A percentile compares a stretch with the other conserved stretches of the same genome.
Conservation (phyloP, 2,113 vertebrate species). For the Henicopernis longicauda region DNA sequence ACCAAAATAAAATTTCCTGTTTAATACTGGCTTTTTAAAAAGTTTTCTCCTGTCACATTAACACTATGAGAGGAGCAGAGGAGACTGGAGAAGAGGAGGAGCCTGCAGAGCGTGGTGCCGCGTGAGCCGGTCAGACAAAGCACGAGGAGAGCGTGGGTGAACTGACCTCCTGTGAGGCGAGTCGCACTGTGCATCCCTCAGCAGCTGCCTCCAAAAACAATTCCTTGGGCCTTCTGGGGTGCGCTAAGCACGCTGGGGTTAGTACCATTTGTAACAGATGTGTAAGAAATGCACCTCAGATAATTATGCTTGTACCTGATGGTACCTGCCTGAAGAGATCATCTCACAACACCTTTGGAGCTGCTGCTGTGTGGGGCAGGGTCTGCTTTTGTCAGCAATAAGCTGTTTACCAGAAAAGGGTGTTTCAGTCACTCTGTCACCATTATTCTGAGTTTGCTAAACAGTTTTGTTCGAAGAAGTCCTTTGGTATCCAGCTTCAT, state of each 20-base stretch:
- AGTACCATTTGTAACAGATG: background rate
- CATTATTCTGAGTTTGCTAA: background rate
- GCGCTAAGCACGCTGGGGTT: background rate
- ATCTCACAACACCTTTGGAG: background rate
- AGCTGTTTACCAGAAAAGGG: background rate
- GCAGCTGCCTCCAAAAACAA: constrained; percentile 20
- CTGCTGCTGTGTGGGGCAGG: rapidly evolving
- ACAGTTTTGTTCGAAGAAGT: background rate
- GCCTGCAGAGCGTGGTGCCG: background rate
- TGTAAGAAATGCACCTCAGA: background rate
- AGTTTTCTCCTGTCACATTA: background rate
- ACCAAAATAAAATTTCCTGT: background rate
- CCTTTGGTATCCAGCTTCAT: background rate
- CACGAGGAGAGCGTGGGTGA: background rate
- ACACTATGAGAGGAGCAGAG: background rate
- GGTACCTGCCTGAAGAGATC: background rate
- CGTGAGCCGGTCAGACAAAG: background rate
- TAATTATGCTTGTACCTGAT: background rate
- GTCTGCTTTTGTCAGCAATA: background rate
- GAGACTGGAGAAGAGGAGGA: background rate
- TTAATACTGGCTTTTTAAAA: background rate
- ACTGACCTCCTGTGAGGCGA: background rate
- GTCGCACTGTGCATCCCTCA: background rate
- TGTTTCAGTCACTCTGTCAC: background rate
- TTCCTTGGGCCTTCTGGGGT: background rate